Conservation (phyloP, 1,140 invertebrate genomes). For the Gyrodactylus bullatarudis region DNA sequence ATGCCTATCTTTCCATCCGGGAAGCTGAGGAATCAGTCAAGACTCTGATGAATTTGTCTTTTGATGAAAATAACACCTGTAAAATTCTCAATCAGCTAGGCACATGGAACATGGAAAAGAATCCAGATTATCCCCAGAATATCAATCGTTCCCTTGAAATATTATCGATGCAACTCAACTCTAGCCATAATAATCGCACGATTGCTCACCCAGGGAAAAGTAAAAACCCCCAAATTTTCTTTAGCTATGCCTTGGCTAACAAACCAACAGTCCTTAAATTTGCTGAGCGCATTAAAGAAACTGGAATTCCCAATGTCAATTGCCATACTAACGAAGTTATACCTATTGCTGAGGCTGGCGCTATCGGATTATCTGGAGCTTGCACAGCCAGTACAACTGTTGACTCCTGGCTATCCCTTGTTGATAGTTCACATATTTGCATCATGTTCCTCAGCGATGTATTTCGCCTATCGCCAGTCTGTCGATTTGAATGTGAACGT, state of each 20-base stretch:
- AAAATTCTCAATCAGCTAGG: not conserved
- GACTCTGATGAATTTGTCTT: not conserved
- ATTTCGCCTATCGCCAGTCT: not conserved
- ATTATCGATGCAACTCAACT: not conserved
- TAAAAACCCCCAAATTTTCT: not conserved
- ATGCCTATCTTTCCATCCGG: not conserved
- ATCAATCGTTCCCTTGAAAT: not conserved
- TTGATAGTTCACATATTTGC: not conserved
- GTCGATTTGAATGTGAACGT: not conserved
- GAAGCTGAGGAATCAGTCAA: not conserved
- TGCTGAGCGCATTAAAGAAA: not conserved
- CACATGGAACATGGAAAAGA: not conserved
- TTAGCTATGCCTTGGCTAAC: not conserved
- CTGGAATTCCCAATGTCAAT: not conserved
- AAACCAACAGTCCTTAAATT: not conserved
- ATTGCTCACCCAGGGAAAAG: not conserved
- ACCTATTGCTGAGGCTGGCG: not conserved
- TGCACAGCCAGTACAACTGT: not conserved
- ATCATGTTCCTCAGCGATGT: not conserved
- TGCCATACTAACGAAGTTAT: not conserved
- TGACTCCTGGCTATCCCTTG: not conserved
- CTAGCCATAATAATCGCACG: too few species aligned
- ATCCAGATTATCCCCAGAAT: not conserved
- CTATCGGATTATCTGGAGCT: not conserved
- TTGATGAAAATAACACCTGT: not conserved